Evolutionary conservation across 2,797 vertebrate genomes (phyloP), one percentile per base, ranked within the genome.

Genomic region (Cynopterus sphinx): DNA sequence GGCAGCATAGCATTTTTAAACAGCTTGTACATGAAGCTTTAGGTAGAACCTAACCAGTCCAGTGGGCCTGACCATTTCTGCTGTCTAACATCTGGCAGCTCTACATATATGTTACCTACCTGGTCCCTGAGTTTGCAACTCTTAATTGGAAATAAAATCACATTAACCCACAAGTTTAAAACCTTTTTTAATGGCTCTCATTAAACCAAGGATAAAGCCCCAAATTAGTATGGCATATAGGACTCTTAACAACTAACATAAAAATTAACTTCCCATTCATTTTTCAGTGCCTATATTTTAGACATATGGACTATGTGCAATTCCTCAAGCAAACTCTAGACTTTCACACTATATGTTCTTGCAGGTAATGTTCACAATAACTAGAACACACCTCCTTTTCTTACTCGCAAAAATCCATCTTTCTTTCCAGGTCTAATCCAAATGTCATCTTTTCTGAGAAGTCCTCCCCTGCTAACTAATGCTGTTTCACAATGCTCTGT

Each of bases 61-160:
- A 31, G 11, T n/a, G n/a, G 28, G 39, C 26, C 43, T 41, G 24
- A 57, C 19, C 31, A 84, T 61, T 74, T 70, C 63, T 78, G 49
- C 2, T 71, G 22, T 71, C 36, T 86, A 28, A 39, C 17, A 83
- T 36, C 13, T 68, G 28, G 8, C 39, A 87, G 41, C 26, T 59
- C 87, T 81, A 71, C 22, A 77, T 67, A 22, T 36, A 86, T 77
- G 24, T 85, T 91, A 67, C 74, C 51, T 95, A 49, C 36, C 12
- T 94, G 11, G 22, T 90, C 74, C 75, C 90, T 79, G 84, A 75
- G 53, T 67, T 36, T 68, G 4, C n/a, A 95, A 70, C 13, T 90
- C 31, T n/a, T 84, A 84, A 73, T 46, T 59, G 95, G n/a, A 85
- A 91, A 92, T 78, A 73, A 88, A 74, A 89, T 59, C 9, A 61